Base-by-base conservation (phyloP, 2,113 vertebrate species). In the Arvicanthis niloticus region DNA sequence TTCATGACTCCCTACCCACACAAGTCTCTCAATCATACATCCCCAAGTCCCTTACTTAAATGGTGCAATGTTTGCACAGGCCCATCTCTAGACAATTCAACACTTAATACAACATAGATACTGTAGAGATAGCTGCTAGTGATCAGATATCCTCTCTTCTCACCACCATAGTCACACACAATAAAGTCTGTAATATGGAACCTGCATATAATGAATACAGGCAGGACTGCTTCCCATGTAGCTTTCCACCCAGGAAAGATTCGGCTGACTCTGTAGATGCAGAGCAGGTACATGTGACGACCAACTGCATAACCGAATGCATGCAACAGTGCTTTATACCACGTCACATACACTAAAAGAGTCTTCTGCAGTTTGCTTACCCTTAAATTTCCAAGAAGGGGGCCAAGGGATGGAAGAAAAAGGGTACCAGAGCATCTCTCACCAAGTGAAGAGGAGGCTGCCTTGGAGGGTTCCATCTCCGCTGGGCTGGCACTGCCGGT, bases 391-490 rank as follows among this genome's bases (percentile, higher is more conserved):
- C 85, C 60, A n/a, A 65, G 51, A 7, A 22, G 7, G n/a, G 1
- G 5, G 37, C 1, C 1, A 42, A 26, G 72, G 42, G 0, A 7
- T 31, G 51, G 53, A 81, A 65, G 58, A 34, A 65, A 76, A 13
- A 31, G 40, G 31, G 67, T 31, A 51, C 21, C 6, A 51, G 48
- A 72, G 78, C n/a, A 81, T 93, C 87, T 91, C 98, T 99, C 98
- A 99, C 99, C 98, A 84, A 97, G 98, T 45, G 97, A 82, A 87
- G 97, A 98, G 92, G 99, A 97, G 96, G 98, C 92, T 58, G 92
- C 98, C 97, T 99, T 99, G 97, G 98, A 97, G 96, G 99, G 99
- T 91, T 99, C 99, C 22, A 98, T 98, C 97, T 99, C 99, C 96
- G 98, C 99, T 3, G 98, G 96, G 95, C 98, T 98, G 96, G 98